Conservation (phyloP, 1,140 invertebrate species). For the Tribolium castaneum region DNA sequence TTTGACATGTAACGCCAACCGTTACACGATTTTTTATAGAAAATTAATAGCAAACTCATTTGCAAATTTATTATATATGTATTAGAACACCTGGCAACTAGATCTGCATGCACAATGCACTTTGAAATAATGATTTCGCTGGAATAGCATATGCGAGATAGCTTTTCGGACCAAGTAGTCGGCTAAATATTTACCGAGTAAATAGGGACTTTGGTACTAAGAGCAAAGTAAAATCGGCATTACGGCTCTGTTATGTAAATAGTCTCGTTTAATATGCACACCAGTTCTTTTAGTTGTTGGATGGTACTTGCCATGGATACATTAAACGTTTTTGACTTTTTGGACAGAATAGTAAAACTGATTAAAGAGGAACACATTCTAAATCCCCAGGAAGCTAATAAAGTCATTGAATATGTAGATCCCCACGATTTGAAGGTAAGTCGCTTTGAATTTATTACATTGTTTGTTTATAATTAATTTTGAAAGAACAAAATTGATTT, state of each 20-base stretch:
- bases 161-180: background rate
- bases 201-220: background rate
- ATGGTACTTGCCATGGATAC: constrained; percentile 33
- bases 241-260: constrained; percentile 21
- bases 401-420: constrained; percentile 37
- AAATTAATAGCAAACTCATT: constrained; percentile 21
- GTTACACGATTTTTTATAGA: background rate
- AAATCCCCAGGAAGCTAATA: background rate
- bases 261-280: constrained; percentile 13
- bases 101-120: background rate
- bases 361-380: constrained; percentile 32
- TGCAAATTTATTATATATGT: constrained; percentile 7
- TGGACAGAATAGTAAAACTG: constrained; percentile 10
- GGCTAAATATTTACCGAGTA: background rate
- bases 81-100: background rate
- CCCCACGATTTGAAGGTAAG: constrained; percentile 34
- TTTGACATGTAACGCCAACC: background rate
- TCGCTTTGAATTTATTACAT: background rate
- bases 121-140: background rate
- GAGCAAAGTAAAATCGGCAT: background rate
- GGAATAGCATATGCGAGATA: background rate
- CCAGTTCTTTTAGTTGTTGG: constrained; percentile 35
- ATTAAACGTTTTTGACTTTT: constrained; percentile 37
- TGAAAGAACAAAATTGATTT: constrained; percentile 40
- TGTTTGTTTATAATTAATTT: constrained; percentile 27